Evolutionary conservation across 2,113 vertebrate genomes (phyloP).

Genomic region (Hiodon tergisus): DNA sequence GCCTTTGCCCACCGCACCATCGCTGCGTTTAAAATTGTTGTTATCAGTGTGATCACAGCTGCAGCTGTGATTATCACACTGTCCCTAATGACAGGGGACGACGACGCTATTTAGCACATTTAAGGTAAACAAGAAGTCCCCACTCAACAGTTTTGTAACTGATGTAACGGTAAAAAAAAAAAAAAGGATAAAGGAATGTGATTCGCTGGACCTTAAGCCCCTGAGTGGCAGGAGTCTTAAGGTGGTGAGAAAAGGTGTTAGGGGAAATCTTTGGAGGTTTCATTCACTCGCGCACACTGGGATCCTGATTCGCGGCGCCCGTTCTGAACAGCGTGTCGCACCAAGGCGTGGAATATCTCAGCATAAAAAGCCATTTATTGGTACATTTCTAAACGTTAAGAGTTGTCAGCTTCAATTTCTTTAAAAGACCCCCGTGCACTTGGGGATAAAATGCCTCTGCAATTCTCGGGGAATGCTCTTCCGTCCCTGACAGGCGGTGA

Average conservation of each 20-base stretch:
- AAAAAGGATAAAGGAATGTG: conserved; percentile 13
- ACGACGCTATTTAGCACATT: conserved; percentile 11
- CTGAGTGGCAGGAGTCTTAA: background rate
- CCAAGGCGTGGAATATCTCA: conserved; percentile 55
- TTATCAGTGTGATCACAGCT: conserved; percentile 4
- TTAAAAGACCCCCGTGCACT: conserved; percentile 57
- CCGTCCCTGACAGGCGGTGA: conserved; percentile 68
- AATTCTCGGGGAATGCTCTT: conserved; percentile 44
- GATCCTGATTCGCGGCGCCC: conserved; percentile 24
- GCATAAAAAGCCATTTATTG: conserved; percentile 65
- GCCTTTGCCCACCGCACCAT: background rate
- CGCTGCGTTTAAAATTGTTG: conserved; percentile 3
- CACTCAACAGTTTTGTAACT: conserved; percentile 23
- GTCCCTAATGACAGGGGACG: conserved; percentile 21
- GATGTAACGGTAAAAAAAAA: too few species aligned
- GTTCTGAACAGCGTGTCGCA: conserved; percentile 33
- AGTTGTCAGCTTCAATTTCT: conserved; percentile 79
- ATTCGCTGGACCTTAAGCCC: conserved; percentile 11
- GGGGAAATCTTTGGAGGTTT: conserved; percentile 34
- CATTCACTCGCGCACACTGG: conserved; percentile 42
- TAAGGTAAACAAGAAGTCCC: conserved; percentile 14
- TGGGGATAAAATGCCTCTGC: conserved; percentile 67
- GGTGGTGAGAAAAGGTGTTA: conserved; percentile 10
- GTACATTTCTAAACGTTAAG: conserved; percentile 80
- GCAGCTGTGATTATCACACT: conserved; percentile 3